Evolutionary conservation across 2,797 vertebrate genomes (phyloP), one percentile per base, ranked within the genome.

Genomic region (Mus caroli): DNA sequence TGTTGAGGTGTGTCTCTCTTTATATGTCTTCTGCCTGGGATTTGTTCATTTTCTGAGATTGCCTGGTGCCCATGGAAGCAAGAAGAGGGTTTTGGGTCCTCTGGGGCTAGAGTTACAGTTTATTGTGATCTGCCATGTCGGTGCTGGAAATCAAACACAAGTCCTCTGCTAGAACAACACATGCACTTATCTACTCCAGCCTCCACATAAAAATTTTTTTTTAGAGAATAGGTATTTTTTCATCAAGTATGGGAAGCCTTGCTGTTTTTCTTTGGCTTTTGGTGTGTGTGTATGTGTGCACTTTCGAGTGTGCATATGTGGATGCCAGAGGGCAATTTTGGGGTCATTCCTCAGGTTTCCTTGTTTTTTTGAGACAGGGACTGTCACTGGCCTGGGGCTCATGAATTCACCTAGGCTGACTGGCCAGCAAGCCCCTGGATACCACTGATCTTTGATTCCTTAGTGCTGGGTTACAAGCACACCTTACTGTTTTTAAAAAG

Each of bases 1-100:
- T 79, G n/a, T 58, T 78, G n/a, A 69, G 8, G 17, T 85, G 31
- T 75, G 20, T 4, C 46, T 90, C 71, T 94, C 20, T 73, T 91
- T 67, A 77, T 31, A 37, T 85, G 43, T 84, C 24, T 54, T 10
- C 37, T 75, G 3, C 14, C 34, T 40, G 60, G 52, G 54, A 56
- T 84, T 92, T 80, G 40, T 92, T 54, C 40, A 93, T 64, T 64
- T 91, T 92, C 86, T 88, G 10, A 43, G 73, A 83, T 86, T 58
- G n/a, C 76, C 54, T 40, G n/a, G n/a, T 82, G 31, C 12, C 79
- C n/a, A 26, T 37, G 56, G 22, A 58, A 37, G 54, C 43, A 28
- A 77, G 76, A 77, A 77, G 71, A 40, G 20, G 34, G 37, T 73
- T 12, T 71, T 40, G 37, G n/a, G 20, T 73, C 71, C 71, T 73